Evolutionary conservation across 2,888 invertebrate species (phyloP), one percentile per base, ranked within the genome.

Genomic region (Helleia helle): DNA sequence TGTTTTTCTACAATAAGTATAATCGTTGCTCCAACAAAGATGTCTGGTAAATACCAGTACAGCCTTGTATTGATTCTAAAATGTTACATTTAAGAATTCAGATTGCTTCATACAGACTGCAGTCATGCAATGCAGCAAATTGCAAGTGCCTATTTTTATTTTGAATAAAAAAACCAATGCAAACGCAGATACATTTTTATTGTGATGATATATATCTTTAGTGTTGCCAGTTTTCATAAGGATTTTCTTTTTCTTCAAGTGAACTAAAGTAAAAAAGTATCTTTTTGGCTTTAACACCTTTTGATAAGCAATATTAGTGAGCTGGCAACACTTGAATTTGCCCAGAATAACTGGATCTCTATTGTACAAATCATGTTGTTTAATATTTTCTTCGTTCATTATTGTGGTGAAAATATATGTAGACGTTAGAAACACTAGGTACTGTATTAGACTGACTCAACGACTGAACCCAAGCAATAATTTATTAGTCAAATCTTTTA

Each of bases 401-500:
- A 38, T 37, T 28, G 26, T 30, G 29, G 34, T 38, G 29, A 22
- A 7, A 22, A 7, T 7, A 7, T 22, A 22, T 22, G 22, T 44
- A 37, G 25, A 25, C 25, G 25, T 44, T 49, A 48, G 46, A 47
- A 48, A 41, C 40, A 40, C 48, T 49, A 40, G n/a, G n/a, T n/a
- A n/a, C n/a, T n/a, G n/a, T n/a, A 65, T 61, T 79, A 74, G 81
- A 81, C 81, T 81, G 81, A 83, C 63, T 62, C 63, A 69, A 69
- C 65, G 81, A 83, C 81, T 83, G 81, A 83, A 70, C 74, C 70
- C 67, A 77, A 81, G 81, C 81, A 81, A 83, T 83, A 81, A 79
- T 77, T 80, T 79, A 74, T 70, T 77, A 74, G 71, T 69, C 51
- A 73, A 49, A 62, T 67, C 57, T 66, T 60, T 55, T 57, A 61